A percentile compares a stretch with the other conserved stretches of the same genome.
phyloP scores from a whole-genome alignment of 2,797 vertebrate species.

The Bovichtus variegatus region DNA sequence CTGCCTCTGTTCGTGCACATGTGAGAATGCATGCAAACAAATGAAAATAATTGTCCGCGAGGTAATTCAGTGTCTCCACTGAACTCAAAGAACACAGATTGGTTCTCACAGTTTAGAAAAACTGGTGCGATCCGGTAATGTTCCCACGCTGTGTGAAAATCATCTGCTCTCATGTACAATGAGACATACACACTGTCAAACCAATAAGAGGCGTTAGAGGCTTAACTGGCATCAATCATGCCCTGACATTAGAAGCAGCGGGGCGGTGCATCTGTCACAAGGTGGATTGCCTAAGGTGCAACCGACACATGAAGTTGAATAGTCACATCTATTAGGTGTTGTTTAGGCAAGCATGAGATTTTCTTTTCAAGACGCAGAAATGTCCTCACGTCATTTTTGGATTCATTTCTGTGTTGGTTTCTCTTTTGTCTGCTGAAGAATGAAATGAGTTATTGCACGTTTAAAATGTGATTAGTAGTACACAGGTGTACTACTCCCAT shows the following conservation, averaged over 20 bases:
- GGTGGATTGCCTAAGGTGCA: slow-evolving; percentile 17
- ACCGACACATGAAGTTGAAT: neutral
- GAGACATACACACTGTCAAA: neutral
- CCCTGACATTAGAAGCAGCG: slow-evolving; percentile 32
- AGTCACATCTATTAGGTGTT: neutral
- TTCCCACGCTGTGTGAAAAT: slow-evolving; percentile 41
- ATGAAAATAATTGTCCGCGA: neutral
- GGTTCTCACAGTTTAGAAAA: slow-evolving; percentile 24
- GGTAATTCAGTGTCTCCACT: neutral
- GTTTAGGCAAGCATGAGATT: neutral
- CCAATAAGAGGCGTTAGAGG: slow-evolving; percentile 4
- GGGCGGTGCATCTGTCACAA: neutral
- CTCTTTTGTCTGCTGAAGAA: neutral
- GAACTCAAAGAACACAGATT: neutral
- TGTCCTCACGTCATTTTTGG: neutral
- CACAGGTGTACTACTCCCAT: slow-evolving; percentile 11
- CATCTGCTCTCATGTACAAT: slow-evolving; percentile 4
- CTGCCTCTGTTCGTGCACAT: neutral
- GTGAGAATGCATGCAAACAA: neutral
- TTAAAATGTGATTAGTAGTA: slow-evolving; percentile 24
- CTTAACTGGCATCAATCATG: slow-evolving; percentile 34
- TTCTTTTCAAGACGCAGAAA: neutral
- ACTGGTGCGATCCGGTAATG: slow-evolving; percentile 19
- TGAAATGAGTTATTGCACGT: neutral
- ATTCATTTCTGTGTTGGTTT: neutral